phyloP scores from a whole-genome alignment of 2,888 invertebrate genomes.

The Pandemis corylana region DNA sequence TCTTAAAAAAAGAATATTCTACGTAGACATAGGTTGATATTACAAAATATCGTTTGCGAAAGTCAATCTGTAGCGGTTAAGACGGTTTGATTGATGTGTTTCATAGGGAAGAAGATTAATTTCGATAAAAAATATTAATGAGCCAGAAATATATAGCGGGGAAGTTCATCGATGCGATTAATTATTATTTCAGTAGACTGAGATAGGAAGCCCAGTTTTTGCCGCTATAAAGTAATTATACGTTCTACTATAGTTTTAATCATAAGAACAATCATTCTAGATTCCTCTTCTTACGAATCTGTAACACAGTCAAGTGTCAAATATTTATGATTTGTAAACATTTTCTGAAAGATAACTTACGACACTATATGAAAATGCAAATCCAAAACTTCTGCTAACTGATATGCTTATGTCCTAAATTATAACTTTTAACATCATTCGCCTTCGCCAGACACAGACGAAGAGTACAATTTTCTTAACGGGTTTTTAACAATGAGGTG shows the following conservation, averaged over 20 bases:
- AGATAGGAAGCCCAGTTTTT: slow-evolving; percentile 17
- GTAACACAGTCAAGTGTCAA: no score
- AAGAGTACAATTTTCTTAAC: no score
- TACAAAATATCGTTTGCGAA: slow-evolving; percentile 5
- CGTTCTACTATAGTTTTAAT: neutral
- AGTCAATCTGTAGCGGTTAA: slow-evolving; percentile 22
- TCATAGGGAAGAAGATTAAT: slow-evolving; percentile 38
- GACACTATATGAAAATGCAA: no score
- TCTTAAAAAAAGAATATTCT: neutral
- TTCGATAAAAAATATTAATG: slow-evolving; percentile 41
- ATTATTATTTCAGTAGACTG: slow-evolving; percentile 25
- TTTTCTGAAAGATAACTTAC: no score
- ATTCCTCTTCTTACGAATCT: no score
- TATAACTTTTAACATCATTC: no score
- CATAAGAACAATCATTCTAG: no score
- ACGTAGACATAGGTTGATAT: neutral
- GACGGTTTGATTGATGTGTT: slow-evolving; percentile 38
- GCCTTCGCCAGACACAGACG: no score
- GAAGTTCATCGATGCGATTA: slow-evolving; percentile 39
- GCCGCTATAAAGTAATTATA: neutral
- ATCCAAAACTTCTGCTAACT: no score
- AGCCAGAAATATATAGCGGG: slow-evolving; percentile 36
- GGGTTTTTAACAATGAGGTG: no score
- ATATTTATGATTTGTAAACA: no score
- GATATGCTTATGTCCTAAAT: no score